Evolutionary conservation across 1,140 invertebrate genomes (phyloP).

Genomic region (Aphaenogaster ashmeadi): DNA sequence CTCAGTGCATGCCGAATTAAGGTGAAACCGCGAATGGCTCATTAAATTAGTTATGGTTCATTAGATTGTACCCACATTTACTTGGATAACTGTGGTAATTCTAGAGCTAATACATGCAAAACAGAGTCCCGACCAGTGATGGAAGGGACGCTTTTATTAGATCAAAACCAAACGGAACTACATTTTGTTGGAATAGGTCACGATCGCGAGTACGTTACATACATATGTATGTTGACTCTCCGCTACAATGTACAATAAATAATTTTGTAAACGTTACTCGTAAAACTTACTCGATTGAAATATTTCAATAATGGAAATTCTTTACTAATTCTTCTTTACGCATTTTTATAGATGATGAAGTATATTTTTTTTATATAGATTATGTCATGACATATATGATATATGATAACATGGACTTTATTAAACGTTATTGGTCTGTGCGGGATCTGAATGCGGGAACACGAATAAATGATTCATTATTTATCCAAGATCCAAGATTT

Average conservation of each 20-base stretch:
- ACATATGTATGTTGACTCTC: not conserved
- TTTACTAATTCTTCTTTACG: not conserved
- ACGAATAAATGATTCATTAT: not conserved
- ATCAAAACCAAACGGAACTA: not conserved
- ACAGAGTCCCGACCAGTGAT: too few relatives aligned
- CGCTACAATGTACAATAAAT: not conserved
- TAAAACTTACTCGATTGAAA: not conserved
- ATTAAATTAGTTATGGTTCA: too few relatives aligned
- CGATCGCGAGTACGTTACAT: conserved; percentile 9
- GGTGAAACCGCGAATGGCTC: too few relatives aligned
- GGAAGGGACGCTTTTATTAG: too few relatives aligned
- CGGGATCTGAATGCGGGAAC: not conserved
- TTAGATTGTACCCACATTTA: too few relatives aligned
- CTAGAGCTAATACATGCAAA: too few relatives aligned
- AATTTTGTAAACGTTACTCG: not conserved
- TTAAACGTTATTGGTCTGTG: not conserved
- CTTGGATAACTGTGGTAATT: too few relatives aligned
- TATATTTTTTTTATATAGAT: not conserved
- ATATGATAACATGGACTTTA: not conserved
- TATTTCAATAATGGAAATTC: not conserved
- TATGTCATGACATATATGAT: not conserved
- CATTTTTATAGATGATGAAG: not conserved
- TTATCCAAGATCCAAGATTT: not conserved
- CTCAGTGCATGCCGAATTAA: too few relatives aligned
- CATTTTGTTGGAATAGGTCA: not conserved